phyloP scores from a whole-genome alignment of 1,140 invertebrate genomes.

The Drosophila sturtevanti region DNA sequence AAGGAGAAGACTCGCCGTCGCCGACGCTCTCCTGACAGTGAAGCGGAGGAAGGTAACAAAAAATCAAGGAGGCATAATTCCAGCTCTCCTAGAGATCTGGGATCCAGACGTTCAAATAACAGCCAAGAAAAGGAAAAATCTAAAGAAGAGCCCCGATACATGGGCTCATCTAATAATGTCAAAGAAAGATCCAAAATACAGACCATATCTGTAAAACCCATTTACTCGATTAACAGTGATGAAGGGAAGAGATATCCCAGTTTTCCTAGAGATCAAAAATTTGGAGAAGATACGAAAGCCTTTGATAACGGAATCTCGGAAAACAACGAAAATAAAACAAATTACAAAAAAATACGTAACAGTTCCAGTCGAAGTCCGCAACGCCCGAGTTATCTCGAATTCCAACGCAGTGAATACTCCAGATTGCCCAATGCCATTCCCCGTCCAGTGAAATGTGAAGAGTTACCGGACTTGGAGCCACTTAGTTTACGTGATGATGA shows the following conservation, averaged over 20 bases:
- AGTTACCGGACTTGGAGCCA: neutral
- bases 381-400: neutral
- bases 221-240: neutral
- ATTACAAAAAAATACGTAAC: conserved; percentile 12
- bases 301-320: neutral
- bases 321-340: neutral
- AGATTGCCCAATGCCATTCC: neutral
- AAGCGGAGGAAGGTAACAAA: neutral
- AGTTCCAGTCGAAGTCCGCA: conserved; percentile 4
- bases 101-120: neutral
- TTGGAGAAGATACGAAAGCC: too few species aligned
- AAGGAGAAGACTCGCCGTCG: conserved; percentile 27
- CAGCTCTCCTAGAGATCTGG: neutral
- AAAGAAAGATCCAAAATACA: too few species aligned
- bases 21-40: neutral
- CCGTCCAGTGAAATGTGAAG: neutral
- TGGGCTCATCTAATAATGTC: too few species aligned
- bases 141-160: too few species aligned
- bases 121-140: too few species aligned
- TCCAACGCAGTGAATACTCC: neutral
- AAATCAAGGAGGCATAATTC: neutral
- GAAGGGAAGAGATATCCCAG: neutral
- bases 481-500: conserved; percentile 16
- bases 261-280: neutral
- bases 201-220: too few species aligned